Conservation (phyloP, 2,797 vertebrate genomes). For the Helostoma temminkii region DNA sequence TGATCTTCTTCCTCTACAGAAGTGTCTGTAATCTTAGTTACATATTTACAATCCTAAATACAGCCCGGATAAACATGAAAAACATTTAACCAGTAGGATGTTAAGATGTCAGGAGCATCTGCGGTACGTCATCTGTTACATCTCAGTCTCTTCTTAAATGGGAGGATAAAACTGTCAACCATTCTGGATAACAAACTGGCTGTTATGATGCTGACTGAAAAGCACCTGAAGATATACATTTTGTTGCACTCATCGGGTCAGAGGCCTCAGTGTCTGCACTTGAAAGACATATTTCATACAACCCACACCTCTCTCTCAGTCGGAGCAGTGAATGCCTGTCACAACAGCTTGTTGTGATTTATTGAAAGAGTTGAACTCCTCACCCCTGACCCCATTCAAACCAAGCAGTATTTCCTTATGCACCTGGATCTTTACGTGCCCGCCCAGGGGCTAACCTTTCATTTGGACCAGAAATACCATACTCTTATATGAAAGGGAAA, state of each 20-base stretch:
- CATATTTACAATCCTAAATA: slow-evolving; percentile 36
- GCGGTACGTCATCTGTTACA: slow-evolving; percentile 41
- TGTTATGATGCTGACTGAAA: slow-evolving; percentile 56
- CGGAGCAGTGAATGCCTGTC: slow-evolving; percentile 59
- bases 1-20: slow-evolving; percentile 6
- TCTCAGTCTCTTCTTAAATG: slow-evolving; percentile 58
- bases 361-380: slow-evolving; percentile 82
- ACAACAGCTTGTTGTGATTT: slow-evolving; percentile 80
- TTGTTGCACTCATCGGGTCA: slow-evolving; percentile 64
- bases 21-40: slow-evolving; percentile 2
- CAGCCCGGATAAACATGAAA: slow-evolving; percentile 28
- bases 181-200: slow-evolving; percentile 51
- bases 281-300: slow-evolving; percentile 71
- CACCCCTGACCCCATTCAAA: slow-evolving; percentile 81
- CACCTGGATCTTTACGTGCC: slow-evolving; percentile 82
- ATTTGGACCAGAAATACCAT: slow-evolving; percentile 71
- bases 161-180: slow-evolving; percentile 72
- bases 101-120: slow-evolving; percentile 55
- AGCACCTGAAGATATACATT: slow-evolving; percentile 69
- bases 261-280: slow-evolving; percentile 60
- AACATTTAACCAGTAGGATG: slow-evolving; percentile 24
- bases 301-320: slow-evolving; percentile 60
- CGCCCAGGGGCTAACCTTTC: slow-evolving; percentile 73
- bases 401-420: slow-evolving; percentile 70
- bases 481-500: slow-evolving; percentile 67